Percentiles rank a stretch among this genome's conserved stretches.
These are phyloP conservation scores for Corythornis vintsioides DNA, from an alignment of 2,113 vertebrate species.

Conservation along the genomic window DNA sequence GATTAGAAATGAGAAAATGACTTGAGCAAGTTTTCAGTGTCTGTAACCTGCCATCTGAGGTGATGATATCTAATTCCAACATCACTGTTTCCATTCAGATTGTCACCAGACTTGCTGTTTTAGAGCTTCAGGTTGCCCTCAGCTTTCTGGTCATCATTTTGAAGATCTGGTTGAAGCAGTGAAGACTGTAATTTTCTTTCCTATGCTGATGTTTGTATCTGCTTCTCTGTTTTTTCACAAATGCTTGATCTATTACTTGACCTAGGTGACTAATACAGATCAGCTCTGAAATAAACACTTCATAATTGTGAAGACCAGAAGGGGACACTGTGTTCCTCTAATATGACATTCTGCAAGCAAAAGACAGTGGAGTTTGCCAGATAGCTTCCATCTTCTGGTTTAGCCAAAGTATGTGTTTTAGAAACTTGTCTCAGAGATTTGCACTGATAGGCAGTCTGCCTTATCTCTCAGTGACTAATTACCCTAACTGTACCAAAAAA, in stretches of 20 bases:
- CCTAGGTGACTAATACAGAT: neutral
- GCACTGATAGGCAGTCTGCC: neutral
- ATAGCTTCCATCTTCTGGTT: neutral
- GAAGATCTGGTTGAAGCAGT: neutral
- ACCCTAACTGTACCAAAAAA: neutral
- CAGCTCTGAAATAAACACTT: neutral
- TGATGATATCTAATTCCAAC: neutral
- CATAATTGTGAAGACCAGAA: neutral
- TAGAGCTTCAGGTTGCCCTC: neutral
- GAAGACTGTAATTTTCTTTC: neutral
- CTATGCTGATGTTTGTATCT: neutral
- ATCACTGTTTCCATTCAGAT: neutral
- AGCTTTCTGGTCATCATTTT: neutral
- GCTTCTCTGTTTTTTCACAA: neutral
- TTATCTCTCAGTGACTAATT: conserved; percentile 22
- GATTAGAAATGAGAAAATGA: neutral
- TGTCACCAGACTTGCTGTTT: neutral
- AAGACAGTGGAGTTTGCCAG: neutral
- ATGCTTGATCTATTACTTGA: neutral
- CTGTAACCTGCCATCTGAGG: neutral
- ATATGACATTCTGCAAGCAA: neutral
- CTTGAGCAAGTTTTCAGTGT: neutral
- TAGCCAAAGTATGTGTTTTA: neutral
- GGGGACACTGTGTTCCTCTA: neutral
- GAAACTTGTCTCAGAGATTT: neutral